Evolutionary conservation across 2,888 invertebrate genomes (phyloP).

Genomic region (Zele albiditarsus): DNA sequence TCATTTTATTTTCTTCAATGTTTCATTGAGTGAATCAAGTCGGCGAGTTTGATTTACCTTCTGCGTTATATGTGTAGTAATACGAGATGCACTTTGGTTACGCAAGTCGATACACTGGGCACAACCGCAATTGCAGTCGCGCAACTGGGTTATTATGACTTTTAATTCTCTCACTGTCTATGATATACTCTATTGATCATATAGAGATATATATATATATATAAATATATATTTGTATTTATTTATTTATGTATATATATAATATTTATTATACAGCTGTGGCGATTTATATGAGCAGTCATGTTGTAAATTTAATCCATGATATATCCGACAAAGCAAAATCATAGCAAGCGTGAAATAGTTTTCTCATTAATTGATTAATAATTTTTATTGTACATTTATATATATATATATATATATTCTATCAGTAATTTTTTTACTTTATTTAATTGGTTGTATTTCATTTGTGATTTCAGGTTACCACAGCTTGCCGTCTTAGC

Average conservation of each 20-base stretch:
- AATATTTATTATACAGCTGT: background rate
- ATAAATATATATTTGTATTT: background rate
- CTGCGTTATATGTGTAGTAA: slow-evolving; percentile 56
- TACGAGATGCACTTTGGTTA: slow-evolving; percentile 63
- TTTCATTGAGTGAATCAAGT: slow-evolving; percentile 49
- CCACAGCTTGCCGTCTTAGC: slow-evolving; percentile 93
- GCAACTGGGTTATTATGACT: slow-evolving; percentile 57
- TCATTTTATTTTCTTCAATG: background rate
- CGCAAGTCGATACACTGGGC: slow-evolving; percentile 50
- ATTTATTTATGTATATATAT: background rate
- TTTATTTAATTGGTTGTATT: slow-evolving; percentile 13
- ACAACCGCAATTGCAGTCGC: slow-evolving; percentile 10
- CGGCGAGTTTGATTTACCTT: slow-evolving; percentile 55
- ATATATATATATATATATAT: too few species aligned
- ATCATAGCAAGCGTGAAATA: background rate
- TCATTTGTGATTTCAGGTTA: slow-evolving; percentile 81
- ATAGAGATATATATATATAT: background rate
- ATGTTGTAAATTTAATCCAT: background rate
- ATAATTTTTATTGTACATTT: background rate
- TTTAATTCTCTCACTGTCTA: slow-evolving; percentile 9
- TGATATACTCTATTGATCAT: background rate
- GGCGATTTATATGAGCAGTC: background rate
- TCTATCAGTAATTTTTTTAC: background rate
- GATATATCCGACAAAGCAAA: background rate
- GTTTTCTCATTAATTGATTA: background rate